Base-by-base conservation (phyloP, 2,113 vertebrate species). In the Callopanchax toddi region DNA sequence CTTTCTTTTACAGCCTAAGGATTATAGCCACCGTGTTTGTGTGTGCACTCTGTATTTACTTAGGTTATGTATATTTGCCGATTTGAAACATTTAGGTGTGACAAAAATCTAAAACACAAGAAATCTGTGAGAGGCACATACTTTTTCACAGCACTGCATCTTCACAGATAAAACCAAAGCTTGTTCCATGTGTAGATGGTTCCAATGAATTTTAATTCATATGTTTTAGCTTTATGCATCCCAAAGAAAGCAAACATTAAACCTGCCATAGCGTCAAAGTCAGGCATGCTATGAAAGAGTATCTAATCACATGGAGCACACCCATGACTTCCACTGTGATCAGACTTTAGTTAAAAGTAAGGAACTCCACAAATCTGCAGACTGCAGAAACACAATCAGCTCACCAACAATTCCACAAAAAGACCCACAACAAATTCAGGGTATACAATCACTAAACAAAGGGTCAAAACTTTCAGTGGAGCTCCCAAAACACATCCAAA, bases 271-370 rank as follows among this genome's bases (percentile, higher is more conserved):
- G 49, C 18, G 3, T 39, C 11, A 26, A 43, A 9, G 29, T 7
- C 29, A 32, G 10, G 29, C 29, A 32, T 32, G 29, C 29, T 9
- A 9, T 8, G 29, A 32, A 7, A 32, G 29, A 32, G 5, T 32
- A 71, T 71, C 68, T 48, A n/a, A 81, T 75, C 72, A 75, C 60
- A 62, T 37, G 46, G 53, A 43, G 23, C 26, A 34, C 32, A 22
- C 5, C 39, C 1, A 3, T 60, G 18, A 53, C 42, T 50, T 46
- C 6, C 58, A 39, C 0, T 17, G 59, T 73, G 68, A 78, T 81
- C 72, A 61, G 66, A 81, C 69, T 48, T 58, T 59, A 50, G 7
- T 16, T 50, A 50, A 84, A 83, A 71, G 71, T 72, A 72, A 70
- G 59, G 67, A 79, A 49, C 42, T 71, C 69, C 54, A 39, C 75